Evolutionary conservation across 53 echinoderm and acorn worm genomes (phyloP), one percentile per base, ranked within the genome.

Genomic region (Arbacia lixula): DNA sequence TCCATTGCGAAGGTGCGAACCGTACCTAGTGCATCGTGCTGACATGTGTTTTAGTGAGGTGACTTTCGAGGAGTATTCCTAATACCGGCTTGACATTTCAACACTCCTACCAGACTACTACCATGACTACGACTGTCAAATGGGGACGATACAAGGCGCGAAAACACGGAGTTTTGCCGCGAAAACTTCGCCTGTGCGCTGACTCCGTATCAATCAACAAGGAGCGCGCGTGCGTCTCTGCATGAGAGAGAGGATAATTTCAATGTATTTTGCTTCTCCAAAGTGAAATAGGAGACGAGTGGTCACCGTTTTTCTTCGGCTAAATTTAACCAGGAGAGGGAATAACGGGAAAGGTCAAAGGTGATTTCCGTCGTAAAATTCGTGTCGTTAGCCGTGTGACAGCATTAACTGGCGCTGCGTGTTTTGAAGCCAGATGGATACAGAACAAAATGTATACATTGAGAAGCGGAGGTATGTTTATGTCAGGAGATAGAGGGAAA

Each of bases 81-180:
- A n/a, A n/a, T n/a, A n/a, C n/a, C n/a, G n/a, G n/a, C n/a, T n/a
- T n/a, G n/a, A n/a, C n/a, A n/a, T n/a, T n/a, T n/a, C n/a, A n/a
- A n/a, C n/a, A n/a, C n/a, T n/a, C n/a, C n/a, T n/a, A n/a, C n/a
- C n/a, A n/a, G n/a, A n/a, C n/a, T n/a, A n/a, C n/a, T n/a, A n/a
- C n/a, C n/a, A n/a, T n/a, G n/a, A n/a, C n/a, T n/a, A 41, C 69
- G 43, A 43, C 69, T 68, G 69, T 68, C 69, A 68, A 41, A 43
- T 43, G 28, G 43, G n/a, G 26, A 42, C 39, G 43, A 68, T 68
- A 41, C 39, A 68, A 68, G 69, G 69, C 43, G 69, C 43, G 69
- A 68, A 43, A 68, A n/a, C 69, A 0, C 4, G 40, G n/a, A 25
- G 36, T 26, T 26, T 24, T 11, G 25, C 12, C 40, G 16, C 69